Evolutionary conservation across 2,888 invertebrate species (phyloP).

Genomic region (Tipula confusa): DNA sequence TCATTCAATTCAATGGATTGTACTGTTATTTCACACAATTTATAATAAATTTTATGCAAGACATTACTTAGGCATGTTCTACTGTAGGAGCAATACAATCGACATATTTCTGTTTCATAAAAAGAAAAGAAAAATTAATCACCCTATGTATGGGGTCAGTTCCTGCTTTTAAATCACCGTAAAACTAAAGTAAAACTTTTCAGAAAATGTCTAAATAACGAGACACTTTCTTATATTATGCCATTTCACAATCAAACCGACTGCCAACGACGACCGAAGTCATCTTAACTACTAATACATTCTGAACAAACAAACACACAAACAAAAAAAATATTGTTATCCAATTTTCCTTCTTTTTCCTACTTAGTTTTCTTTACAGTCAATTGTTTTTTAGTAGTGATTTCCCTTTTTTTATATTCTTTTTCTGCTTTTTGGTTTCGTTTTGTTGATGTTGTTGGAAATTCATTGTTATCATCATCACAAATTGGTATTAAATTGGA

Average conservation of each 20-base stretch:
- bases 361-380: neutral
- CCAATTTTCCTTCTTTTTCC: neutral
- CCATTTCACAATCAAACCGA: neutral
- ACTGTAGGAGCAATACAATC: too few relatives aligned
- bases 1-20: too few relatives aligned
- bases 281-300: neutral
- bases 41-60: too few relatives aligned
- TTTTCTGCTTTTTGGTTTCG: neutral
- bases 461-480: constrained; percentile 25
- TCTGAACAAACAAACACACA: neutral
- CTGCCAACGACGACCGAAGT: neutral
- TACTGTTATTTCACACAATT: too few relatives aligned
- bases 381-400: constrained; percentile 20
- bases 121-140: too few relatives aligned
- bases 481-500: constrained; percentile 25
- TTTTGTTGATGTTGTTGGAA: neutral
- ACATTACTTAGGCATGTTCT: too few relatives aligned
- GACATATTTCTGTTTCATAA: too few relatives aligned
- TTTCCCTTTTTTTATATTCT: neutral
- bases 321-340: neutral
- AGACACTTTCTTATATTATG: neutral
- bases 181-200: neutral
- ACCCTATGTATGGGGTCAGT: neutral
- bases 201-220: neutral
- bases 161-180: neutral